Conservation (phyloP, 2,797 vertebrate species). For the Enteromius afrohamiltoni region DNA sequence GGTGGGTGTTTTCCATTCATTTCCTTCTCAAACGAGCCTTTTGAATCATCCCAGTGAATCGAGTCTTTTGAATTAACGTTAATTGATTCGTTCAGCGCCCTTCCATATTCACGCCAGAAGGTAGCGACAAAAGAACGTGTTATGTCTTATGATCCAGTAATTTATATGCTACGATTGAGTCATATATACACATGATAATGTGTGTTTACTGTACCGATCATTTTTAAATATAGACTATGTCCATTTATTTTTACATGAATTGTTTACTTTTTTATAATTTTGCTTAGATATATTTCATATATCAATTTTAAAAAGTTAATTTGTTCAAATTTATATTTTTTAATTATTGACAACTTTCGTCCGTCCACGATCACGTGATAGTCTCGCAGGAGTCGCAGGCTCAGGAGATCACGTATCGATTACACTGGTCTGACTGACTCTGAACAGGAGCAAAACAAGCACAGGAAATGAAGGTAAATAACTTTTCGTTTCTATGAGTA, state of each 20-base stretch:
- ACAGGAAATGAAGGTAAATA: background rate
- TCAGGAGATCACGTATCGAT: constrained; percentile 18
- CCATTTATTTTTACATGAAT: background rate
- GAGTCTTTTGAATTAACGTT: background rate
- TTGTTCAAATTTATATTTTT: background rate
- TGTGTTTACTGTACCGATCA: no score
- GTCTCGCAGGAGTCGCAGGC: no score
- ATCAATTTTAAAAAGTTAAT: no score
- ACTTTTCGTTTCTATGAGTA: background rate
- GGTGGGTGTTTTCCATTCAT: no score
- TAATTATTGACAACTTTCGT: background rate
- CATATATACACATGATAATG: background rate
- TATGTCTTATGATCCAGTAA: background rate
- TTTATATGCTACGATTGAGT: background rate
- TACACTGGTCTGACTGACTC: constrained; percentile 29
- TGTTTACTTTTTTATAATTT: background rate
- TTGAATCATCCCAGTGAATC: background rate
- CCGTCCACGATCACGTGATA: background rate
- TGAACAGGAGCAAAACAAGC: constrained; percentile 11
- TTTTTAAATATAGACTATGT: no score
- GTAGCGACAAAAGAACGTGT: background rate
- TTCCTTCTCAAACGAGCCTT: no score
- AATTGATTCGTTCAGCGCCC: background rate
- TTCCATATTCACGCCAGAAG: background rate
- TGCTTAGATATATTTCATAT: background rate